Conservation (phyloP, 2,113 vertebrate species). For the Carassius carassius region DNA sequence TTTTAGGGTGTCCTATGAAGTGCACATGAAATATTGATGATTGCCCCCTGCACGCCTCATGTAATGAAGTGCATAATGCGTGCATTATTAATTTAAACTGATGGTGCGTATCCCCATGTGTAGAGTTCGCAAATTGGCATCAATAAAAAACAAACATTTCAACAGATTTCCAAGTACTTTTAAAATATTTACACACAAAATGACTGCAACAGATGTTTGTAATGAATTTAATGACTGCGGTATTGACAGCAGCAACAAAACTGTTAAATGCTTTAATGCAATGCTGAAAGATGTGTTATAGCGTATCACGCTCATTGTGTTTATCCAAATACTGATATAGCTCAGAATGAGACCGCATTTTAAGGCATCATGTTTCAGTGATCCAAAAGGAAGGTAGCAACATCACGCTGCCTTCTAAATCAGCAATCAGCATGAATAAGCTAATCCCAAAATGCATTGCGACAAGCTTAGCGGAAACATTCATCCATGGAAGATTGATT, state of each 20-base stretch:
- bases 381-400: neutral
- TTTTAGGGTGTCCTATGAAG: conserved; percentile 25
- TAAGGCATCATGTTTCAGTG: neutral
- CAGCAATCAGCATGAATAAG: neutral
- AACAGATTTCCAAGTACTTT: neutral
- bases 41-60: neutral
- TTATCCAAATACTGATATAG: neutral
- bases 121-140: conserved; percentile 4
- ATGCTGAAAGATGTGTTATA: neutral
- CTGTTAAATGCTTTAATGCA: neutral
- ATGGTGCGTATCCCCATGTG: neutral
- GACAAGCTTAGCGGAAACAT: neutral
- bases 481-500: neutral
- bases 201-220: conserved; percentile 17
- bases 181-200: conserved; percentile 23
- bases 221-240: conserved; percentile 26
- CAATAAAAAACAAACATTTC: neutral
- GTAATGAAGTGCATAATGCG: conserved; percentile 20
- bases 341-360: neutral
- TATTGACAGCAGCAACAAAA: conserved; percentile 24
- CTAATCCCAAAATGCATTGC: neutral
- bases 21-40: conserved; percentile 23
- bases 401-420: neutral
- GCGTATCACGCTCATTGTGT: neutral
- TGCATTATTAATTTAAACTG: neutral